A percentile compares a stretch with the other conserved stretches of the same genome.
Evolutionary conservation across 1,140 invertebrate species (phyloP).

Genomic region (Eufriesea mexicana): DNA sequence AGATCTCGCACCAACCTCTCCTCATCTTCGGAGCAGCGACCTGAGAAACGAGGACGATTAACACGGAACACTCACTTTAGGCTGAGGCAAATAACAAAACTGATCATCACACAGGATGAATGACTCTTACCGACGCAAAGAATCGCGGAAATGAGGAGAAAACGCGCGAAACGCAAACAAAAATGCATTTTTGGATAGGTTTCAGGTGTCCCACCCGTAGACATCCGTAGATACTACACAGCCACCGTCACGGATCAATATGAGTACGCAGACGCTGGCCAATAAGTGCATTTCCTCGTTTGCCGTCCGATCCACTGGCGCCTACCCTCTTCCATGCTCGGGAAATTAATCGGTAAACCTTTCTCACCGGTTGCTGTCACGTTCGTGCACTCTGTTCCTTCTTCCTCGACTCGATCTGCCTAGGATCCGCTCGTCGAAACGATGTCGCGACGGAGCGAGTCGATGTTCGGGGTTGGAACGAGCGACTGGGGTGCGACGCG

Average conservation of each 20-base stretch:
- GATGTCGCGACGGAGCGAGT: not conserved
- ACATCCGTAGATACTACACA: conserved; percentile 45
- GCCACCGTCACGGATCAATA: conserved; percentile 64
- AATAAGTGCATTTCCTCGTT: conserved; percentile 61
- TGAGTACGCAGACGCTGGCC: conserved; percentile 61
- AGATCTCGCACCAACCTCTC: conserved; percentile 97
- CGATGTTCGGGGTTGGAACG: conserved; percentile 13
- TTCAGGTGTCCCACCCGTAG: conserved; percentile 61
- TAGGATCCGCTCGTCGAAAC: not conserved
- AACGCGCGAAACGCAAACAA: conserved; percentile 70
- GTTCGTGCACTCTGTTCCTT: not conserved
- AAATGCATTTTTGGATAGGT: conserved; percentile 76
- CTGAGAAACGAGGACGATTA: conserved; percentile 76
- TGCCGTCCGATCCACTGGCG: conserved; percentile 38
- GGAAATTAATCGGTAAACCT: not conserved
- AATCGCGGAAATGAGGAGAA: conserved; percentile 74
- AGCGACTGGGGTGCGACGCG: not conserved
- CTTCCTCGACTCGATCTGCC: too few species aligned
- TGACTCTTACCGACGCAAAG: conserved; percentile 75
- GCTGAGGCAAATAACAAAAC: fast-evolving
- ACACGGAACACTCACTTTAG: not conserved
- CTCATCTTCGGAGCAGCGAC: conserved; percentile 95
- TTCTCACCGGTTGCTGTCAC: not conserved
- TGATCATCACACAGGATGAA: not conserved
- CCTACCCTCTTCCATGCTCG: conserved; percentile 29